Conservation (phyloP, 35 echinoderm and acorn worm genomes). For the Ptychodera flava region DNA sequence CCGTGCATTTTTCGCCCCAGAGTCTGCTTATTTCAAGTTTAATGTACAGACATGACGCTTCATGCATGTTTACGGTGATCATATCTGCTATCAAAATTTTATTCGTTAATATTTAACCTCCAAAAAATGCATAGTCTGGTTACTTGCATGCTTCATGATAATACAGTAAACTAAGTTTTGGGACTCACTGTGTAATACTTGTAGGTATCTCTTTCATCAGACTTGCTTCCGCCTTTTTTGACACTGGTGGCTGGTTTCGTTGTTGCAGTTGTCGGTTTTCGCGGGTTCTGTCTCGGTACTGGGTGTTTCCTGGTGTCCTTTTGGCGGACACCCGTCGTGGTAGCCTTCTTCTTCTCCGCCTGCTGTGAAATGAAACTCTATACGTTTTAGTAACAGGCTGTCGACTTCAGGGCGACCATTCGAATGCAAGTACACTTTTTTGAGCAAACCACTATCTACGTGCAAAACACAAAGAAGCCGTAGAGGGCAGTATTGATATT, state of each 20-base stretch:
- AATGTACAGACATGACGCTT: conserved; percentile 4
- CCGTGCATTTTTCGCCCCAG: no score
- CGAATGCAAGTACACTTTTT: no score
- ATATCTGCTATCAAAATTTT: no score
- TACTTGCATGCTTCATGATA: neutral
- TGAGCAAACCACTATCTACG: no score
- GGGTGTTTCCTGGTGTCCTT: conserved; percentile 56
- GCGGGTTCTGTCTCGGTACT: conserved; percentile 48
- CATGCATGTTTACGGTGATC: neutral
- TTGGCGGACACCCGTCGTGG: neutral
- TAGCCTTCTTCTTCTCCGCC: neutral
- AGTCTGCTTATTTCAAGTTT: conserved; percentile 3
- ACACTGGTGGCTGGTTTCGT: conserved; percentile 25
- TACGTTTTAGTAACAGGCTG: no score
- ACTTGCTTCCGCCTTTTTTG: no score
- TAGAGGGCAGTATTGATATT: no score
- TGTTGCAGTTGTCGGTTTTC: conserved; percentile 23
- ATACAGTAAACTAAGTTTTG: no score
- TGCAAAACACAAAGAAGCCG: no score
- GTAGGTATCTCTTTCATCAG: conserved; percentile 70
- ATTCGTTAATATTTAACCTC: neutral
- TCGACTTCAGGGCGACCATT: no score
- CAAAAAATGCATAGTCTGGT: neutral
- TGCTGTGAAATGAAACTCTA: no score
- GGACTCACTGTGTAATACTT: conserved; percentile 57